Evolutionary conservation across 2,888 invertebrate genomes (phyloP), one percentile per base, ranked within the genome.

Genomic region (Thereva nobilitata): DNA sequence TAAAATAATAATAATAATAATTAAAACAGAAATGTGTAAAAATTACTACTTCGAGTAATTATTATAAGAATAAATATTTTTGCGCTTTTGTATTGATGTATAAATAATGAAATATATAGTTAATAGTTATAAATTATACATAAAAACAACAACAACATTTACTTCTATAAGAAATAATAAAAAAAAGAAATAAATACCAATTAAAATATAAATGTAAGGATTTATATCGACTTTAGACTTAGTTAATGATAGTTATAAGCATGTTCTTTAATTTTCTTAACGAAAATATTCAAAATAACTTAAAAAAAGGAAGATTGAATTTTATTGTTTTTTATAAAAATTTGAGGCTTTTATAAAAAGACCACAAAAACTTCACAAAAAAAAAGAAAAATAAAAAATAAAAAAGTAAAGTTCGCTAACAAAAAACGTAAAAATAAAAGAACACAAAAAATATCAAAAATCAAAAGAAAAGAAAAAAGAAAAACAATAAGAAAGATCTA

Each of bases 331-430:
- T 64, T 64, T 53, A 42, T 42, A 53, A 64, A 64, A 53, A 53
- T 34, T 49, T 53, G 61, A 64, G 53, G 64, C 64, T 64, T 64
- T 64, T 64, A 53, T 64, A 64, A 64, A 64, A 64, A 64, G 53
- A 53, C 35, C 52, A 53, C 53, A 64, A 53, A 64, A 64, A 64
- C 42, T 44, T 53, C 42, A 44, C 52, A 64, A 63, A 63, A 64
- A 64, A 64, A 7, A 64, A 50, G 35, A 64, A 64, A 64, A 64
- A 45, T 55, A 47, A 7, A 38, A 64, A 64, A 45, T 54, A n/a
- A 45, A 64, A 64, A 64, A 64, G 53, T 8, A 55, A 64, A 35
- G 55, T 53, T 42, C 42, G 37, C 10, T 45, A 10, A 10, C 47
- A 64, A 53, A 53, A 40, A 10, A 47, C 38, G 10, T 38, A 37